These are phyloP conservation scores for Mystacornis crossleyi DNA, from an alignment of 2,113 vertebrate species.

Conservation along the genomic window DNA sequence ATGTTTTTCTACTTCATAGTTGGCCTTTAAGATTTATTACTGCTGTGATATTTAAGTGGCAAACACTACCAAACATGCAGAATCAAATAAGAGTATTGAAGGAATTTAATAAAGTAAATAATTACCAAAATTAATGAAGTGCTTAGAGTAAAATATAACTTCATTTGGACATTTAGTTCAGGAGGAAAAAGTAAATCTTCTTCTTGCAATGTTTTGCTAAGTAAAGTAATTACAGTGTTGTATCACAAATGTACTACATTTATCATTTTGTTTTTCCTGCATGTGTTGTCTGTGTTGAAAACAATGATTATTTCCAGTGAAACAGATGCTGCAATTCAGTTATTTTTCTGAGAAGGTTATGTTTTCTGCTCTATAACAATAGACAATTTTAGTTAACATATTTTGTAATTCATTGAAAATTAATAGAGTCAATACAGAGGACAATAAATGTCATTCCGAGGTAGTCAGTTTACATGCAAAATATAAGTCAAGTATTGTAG, in stretches of 20 bases:
- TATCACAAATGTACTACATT: slow-evolving; percentile 47
- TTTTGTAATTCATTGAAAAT: background rate
- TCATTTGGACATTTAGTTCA: background rate
- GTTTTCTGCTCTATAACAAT: slow-evolving; percentile 32
- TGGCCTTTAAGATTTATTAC: background rate
- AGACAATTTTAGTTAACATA: slow-evolving; percentile 60
- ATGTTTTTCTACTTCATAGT: background rate
- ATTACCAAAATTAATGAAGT: slow-evolving; percentile 31
- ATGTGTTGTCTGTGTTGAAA: slow-evolving; percentile 34
- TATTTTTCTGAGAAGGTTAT: slow-evolving; percentile 65
- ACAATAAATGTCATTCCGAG: background rate
- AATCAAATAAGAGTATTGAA: slow-evolving; percentile 2
- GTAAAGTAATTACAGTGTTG: slow-evolving; percentile 12
- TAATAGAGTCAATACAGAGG: background rate
- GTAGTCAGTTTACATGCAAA: background rate
- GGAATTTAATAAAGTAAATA: slow-evolving; percentile 7
- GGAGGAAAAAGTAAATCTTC: slow-evolving; percentile 1
- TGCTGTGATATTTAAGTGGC: background rate
- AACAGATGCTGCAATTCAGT: slow-evolving; percentile 19
- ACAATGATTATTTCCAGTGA: slow-evolving; percentile 29
- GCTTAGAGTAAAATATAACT: background rate
- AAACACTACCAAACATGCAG: background rate
- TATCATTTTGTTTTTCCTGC: slow-evolving; percentile 26
- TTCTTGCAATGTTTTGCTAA: slow-evolving; percentile 18
- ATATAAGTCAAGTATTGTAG: background rate